phyloP scores from a whole-genome alignment of 1,140 invertebrate species.

The Nomia melanderi region DNA sequence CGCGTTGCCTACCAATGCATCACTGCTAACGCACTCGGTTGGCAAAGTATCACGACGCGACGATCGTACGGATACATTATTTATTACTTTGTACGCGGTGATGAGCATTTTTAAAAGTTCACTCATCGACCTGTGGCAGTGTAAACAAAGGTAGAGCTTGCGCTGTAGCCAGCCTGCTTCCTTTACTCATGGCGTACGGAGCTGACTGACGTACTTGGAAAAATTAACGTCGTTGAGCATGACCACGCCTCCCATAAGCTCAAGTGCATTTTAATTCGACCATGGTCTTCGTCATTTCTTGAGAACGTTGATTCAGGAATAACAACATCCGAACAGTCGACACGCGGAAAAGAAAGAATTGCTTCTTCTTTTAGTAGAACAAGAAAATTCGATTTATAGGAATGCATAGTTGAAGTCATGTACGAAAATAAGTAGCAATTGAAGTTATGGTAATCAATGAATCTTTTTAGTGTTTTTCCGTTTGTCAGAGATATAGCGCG shows the following conservation, averaged over 20 bases:
- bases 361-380: too few relatives aligned
- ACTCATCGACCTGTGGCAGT: neutral
- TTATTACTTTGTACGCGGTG: neutral
- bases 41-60: neutral
- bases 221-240: neutral
- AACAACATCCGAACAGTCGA: too few relatives aligned
- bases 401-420: too few relatives aligned
- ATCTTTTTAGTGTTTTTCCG: too few relatives aligned
- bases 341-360: too few relatives aligned
- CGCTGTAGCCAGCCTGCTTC: neutral
- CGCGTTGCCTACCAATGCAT: slow-evolving; percentile 9
- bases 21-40: neutral
- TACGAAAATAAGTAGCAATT: too few relatives aligned
- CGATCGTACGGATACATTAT: neutral
- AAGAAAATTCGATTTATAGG: too few relatives aligned
- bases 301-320: too few relatives aligned
- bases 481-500: too few relatives aligned
- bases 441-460: too few relatives aligned
- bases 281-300: neutral
- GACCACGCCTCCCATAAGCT: neutral
- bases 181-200: neutral
- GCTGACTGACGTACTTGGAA: too few relatives aligned
- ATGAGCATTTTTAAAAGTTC: neutral
- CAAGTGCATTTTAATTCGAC: neutral
- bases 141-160: slow-evolving; percentile 26